Conservation (phyloP, 2,888 invertebrate genomes). For the Cenopis cana region DNA sequence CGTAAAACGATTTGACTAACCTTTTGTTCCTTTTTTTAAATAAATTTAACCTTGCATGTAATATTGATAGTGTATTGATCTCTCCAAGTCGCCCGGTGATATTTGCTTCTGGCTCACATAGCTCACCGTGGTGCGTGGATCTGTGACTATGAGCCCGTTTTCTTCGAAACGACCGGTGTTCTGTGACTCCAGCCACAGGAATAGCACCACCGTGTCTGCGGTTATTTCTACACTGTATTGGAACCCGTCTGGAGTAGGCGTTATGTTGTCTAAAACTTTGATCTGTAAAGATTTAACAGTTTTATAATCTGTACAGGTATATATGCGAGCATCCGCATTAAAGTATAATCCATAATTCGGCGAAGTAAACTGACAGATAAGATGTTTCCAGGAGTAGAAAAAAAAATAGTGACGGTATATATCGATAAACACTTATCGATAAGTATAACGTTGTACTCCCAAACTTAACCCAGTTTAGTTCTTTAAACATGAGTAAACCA, state of each 20-base stretch:
- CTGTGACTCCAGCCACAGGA: conserved; percentile 88
- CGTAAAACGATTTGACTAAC: too few species aligned
- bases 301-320: neutral
- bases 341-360: too few species aligned
- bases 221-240: conserved; percentile 60
- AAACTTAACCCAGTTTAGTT: too few species aligned
- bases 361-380: too few species aligned
- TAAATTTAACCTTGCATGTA: conserved; percentile 60
- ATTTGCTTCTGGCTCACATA: conserved; percentile 57
- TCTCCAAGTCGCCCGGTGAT: conserved; percentile 55
- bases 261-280: conserved; percentile 28
- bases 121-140: conserved; percentile 53
- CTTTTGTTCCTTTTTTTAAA: too few species aligned
- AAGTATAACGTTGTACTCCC: too few species aligned
- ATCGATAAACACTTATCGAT: too few species aligned
- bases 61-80: conserved; percentile 67
- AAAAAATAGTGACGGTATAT: too few species aligned
- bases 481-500: too few species aligned
- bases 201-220: conserved; percentile 85
- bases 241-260: conserved; percentile 7
- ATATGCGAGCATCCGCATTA: neutral
- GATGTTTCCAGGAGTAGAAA: too few species aligned
- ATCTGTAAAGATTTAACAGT: conserved; percentile 19
- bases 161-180: conserved; percentile 88
- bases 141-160: conserved; percentile 88